These are phyloP conservation scores for Strix uralensis DNA, from an alignment of 2,113 vertebrate species.

Conservation along the genomic window DNA sequence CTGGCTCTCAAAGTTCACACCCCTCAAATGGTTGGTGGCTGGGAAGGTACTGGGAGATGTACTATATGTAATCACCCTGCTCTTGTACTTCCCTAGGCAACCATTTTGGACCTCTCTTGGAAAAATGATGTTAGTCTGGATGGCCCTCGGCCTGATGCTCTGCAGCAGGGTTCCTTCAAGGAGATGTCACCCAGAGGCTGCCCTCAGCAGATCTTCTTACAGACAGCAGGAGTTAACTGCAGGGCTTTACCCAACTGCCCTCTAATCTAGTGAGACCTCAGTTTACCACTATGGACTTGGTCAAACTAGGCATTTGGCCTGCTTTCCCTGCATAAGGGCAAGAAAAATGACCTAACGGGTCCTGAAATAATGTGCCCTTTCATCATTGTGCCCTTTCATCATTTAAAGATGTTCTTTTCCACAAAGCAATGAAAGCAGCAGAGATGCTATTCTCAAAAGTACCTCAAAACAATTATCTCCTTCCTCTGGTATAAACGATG, in stretches of 20 bases:
- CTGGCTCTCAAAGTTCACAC: neutral
- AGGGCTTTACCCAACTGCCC: neutral
- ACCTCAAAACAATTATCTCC: neutral
- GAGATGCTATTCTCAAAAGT: neutral
- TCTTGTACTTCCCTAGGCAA: neutral
- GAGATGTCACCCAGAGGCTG: neutral
- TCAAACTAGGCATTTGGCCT: neutral
- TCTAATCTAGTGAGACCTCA: neutral
- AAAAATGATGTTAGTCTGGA: neutral
- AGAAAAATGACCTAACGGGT: neutral
- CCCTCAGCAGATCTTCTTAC: neutral
- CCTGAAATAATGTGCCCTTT: neutral
- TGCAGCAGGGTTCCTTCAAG: neutral
- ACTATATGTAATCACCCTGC: rapidly evolving
- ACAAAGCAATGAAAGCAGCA: neutral
- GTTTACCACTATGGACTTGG: neutral
- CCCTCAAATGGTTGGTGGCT: neutral
- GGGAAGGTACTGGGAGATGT: neutral
- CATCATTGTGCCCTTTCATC: neutral
- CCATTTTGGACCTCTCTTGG: neutral
- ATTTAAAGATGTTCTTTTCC: neutral
- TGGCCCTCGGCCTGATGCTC: neutral
- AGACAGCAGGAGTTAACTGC: neutral
- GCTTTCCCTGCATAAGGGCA: neutral
- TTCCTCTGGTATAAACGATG: neutral